Base-by-base conservation (phyloP, 2,888 invertebrate genomes). In the Anarsia innoxiella region DNA sequence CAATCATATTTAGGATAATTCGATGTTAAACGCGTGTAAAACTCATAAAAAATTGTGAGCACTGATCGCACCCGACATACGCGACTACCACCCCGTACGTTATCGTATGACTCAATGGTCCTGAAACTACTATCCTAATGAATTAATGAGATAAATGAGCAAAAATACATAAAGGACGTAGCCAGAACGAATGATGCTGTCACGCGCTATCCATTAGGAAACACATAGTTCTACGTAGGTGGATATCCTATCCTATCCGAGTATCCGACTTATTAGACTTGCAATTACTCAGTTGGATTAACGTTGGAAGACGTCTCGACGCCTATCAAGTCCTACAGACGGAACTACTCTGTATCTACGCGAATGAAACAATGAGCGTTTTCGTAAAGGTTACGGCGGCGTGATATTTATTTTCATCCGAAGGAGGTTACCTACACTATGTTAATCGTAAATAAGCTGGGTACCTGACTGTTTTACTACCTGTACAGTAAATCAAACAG, bases 91-190 rank as follows among this genome's bases (percentile, higher is more conserved):
- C 19, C n/a, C 10, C 23, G 9, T 12, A 5, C 26, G 26, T 14
- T 6, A 5, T 19, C 19, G 27, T 23, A 35, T 35, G 28, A 11
- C 14, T 11, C 2, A n/a, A 28, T 28, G 12, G 15, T 35, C 26
- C 33, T 15, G 19, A 19, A 25, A 14, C 25, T 10, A 5, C 29
- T 27, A 27, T 5, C 11, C 12, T 28, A 11, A 68, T 65, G 53
- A 65, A 62, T 62, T 68, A 74, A 77, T 66, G 65, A 64, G 53
- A 56, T 64, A 68, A 74, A 72, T 60, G 57, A 66, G 61, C 49
- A 59, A 59, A 68, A 59, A 59, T 50, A 49, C 46, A 50, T 49
- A 54, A 56, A 51, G 52, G 8, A 48, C 58, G 53, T 59, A 49
- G 51, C 51, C 47, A 50, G 58, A 44, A 50, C 46, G 45, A 48